phyloP scores from a whole-genome alignment of 2,888 invertebrate species.

The Agapetus fuscipes region DNA sequence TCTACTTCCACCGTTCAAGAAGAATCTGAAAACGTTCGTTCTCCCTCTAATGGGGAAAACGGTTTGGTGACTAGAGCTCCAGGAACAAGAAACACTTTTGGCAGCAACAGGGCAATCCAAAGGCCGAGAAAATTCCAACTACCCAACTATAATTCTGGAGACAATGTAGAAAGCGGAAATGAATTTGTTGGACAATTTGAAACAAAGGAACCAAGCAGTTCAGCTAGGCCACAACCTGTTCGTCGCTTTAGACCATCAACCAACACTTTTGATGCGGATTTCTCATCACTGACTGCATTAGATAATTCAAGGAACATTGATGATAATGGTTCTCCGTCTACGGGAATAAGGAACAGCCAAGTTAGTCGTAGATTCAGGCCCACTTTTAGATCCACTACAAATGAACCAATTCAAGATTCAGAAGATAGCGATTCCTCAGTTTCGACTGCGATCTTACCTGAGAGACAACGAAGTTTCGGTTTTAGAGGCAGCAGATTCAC shows the following conservation, averaged over 20 bases:
- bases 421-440: constrained; percentile 38
- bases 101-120: constrained; percentile 1
- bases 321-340: constrained; percentile 26
- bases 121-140: constrained; percentile 12
- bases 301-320: constrained; percentile 28
- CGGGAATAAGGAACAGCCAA: constrained; percentile 24
- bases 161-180: constrained; percentile 13
- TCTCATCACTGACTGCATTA: constrained; percentile 44
- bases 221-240: constrained; percentile 12
- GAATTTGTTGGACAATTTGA: constrained; percentile 13
- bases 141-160: neutral
- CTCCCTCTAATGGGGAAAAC: constrained; percentile 23
- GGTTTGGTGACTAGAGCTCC: constrained; percentile 21
- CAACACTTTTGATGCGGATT: constrained; percentile 34
- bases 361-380: constrained; percentile 24
- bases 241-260: constrained; percentile 30
- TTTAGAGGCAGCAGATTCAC: constrained; percentile 36
- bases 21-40: neutral
- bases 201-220: constrained; percentile 24
- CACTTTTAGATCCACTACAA: constrained; percentile 27
- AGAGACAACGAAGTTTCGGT: constrained; percentile 30
- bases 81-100: constrained; percentile 2
- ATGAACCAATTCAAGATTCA: constrained; percentile 25
- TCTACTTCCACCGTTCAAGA: constrained; percentile 3
- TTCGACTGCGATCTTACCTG: constrained; percentile 33